A percentile compares a stretch with the other conserved stretches of the same genome.
Evolutionary conservation across 2,113 vertebrate genomes (phyloP).

Genomic region (Delphinapterus leucas): DNA sequence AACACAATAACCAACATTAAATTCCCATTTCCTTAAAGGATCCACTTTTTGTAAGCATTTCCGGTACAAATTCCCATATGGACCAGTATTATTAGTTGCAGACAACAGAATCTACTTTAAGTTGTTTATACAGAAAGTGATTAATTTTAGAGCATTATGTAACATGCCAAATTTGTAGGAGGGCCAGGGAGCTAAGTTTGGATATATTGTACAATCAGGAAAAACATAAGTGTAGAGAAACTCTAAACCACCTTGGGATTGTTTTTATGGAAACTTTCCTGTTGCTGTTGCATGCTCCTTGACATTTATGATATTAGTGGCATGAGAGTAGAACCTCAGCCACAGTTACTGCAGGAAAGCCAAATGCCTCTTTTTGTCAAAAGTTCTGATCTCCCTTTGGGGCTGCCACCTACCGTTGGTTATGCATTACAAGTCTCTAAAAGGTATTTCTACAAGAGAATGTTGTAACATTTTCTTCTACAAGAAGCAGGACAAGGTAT

Average conservation of each 20-base stretch:
- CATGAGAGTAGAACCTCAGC: background rate
- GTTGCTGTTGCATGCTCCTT: background rate
- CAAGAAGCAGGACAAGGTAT: background rate
- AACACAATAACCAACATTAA: background rate
- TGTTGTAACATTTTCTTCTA: background rate
- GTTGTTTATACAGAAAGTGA: background rate
- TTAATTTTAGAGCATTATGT: background rate
- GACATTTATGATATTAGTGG: background rate
- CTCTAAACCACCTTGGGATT: background rate
- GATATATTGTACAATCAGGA: background rate
- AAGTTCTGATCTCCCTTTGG: background rate
- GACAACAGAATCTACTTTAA: background rate
- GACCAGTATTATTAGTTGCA: background rate
- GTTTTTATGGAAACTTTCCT: background rate
- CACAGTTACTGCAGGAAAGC: background rate
- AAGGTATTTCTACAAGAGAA: background rate
- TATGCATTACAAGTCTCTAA: background rate
- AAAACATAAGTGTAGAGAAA: background rate
- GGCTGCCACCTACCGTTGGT: background rate
- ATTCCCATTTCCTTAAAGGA: background rate
- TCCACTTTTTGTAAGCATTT: slow-evolving; percentile 2
- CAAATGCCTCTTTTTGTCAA: background rate
- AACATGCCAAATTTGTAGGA: background rate
- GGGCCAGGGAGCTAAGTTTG: background rate
- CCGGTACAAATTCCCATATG: background rate